Evolutionary conservation across 1,140 invertebrate genomes (phyloP).

Genomic region (Brachionus rubens): DNA sequence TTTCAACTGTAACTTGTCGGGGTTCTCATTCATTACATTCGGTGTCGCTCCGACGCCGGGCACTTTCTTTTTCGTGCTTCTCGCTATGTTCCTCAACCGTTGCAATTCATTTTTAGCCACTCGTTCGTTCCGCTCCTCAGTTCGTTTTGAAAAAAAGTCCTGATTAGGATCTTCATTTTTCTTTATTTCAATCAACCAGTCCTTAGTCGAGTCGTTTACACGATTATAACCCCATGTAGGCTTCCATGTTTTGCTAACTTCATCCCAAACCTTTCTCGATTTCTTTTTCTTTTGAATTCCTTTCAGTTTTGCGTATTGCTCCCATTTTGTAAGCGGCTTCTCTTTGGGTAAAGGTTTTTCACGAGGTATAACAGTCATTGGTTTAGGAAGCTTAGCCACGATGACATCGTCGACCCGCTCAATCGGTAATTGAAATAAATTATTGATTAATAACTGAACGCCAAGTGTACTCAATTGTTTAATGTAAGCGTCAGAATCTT

Average conservation of each 20-base stretch:
- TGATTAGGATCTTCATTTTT: conserved; percentile 78
- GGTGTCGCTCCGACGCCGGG: no score
- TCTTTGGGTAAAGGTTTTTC: conserved; percentile 80
- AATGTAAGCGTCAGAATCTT: conserved; percentile 68
- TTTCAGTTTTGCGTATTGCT: conserved; percentile 87
- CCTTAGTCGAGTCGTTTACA: conserved; percentile 76
- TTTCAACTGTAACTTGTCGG: background rate
- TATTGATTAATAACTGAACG: conserved; percentile 78
- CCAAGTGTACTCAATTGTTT: conserved; percentile 74
- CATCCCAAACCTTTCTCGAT: conserved; percentile 81
- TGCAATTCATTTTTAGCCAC: conserved; percentile 93
- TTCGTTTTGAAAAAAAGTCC: conserved; percentile 80
- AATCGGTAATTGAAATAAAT: conserved; percentile 66
- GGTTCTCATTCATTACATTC: background rate
- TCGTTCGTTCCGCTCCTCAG: conserved; percentile 76
- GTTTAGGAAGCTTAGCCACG: conserved; percentile 65
- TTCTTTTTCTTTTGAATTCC: conserved; percentile 83
- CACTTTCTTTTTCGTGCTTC: conserved; percentile 51
- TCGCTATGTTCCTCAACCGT: conserved; percentile 83
- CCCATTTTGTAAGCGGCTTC: conserved; percentile 85
- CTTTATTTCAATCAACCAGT: conserved; percentile 78
- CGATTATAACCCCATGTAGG: conserved; percentile 77
- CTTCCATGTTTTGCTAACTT: conserved; percentile 82
- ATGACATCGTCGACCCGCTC: conserved; percentile 54
- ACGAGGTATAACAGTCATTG: conserved; percentile 69